A percentile compares a stretch with the other conserved stretches of the same genome.
phyloP scores from a whole-genome alignment of 2,113 vertebrate species.

The Cryptomyrus ogoouensis region DNA sequence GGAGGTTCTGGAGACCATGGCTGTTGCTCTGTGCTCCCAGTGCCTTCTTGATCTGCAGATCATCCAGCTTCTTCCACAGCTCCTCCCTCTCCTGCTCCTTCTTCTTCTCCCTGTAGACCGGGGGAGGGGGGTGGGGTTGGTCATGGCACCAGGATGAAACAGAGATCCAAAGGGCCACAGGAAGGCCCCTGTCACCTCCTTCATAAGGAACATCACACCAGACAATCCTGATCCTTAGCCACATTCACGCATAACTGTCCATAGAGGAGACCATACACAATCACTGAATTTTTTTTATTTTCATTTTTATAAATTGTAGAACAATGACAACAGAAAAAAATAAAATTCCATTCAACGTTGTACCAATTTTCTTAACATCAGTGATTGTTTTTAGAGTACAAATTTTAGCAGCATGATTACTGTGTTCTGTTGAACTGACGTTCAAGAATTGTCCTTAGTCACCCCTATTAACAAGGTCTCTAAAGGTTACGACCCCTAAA shows the following conservation, averaged over 20 bases:
- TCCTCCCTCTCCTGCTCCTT: slow-evolving; percentile 94
- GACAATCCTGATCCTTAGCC: not conserved
- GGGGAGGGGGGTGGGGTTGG: not conserved
- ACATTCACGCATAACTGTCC: not conserved
- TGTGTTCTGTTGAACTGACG: not conserved
- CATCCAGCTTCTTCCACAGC: slow-evolving; percentile 87
- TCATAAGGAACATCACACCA: not conserved
- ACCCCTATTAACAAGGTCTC: not conserved
- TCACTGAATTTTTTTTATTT: not conserved
- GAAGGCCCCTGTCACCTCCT: not conserved
- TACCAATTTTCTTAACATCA: not conserved
- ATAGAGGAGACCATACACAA: not conserved
- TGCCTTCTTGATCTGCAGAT: slow-evolving; percentile 69
- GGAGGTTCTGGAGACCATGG: slow-evolving; percentile 61
- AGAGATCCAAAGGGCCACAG: not conserved
- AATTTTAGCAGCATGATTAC: not conserved
- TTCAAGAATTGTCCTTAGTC: not conserved
- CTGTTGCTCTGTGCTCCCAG: slow-evolving; percentile 73
- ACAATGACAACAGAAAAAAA: not conserved
- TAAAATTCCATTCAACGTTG: not conserved
- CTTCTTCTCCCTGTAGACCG: slow-evolving; percentile 81
- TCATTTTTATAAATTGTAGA: not conserved
- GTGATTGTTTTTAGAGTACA: not conserved
- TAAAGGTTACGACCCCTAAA: not conserved
- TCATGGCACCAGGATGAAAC: not conserved